Conservation (phyloP, 2,888 invertebrate species). For the Frankliniella fusca region DNA sequence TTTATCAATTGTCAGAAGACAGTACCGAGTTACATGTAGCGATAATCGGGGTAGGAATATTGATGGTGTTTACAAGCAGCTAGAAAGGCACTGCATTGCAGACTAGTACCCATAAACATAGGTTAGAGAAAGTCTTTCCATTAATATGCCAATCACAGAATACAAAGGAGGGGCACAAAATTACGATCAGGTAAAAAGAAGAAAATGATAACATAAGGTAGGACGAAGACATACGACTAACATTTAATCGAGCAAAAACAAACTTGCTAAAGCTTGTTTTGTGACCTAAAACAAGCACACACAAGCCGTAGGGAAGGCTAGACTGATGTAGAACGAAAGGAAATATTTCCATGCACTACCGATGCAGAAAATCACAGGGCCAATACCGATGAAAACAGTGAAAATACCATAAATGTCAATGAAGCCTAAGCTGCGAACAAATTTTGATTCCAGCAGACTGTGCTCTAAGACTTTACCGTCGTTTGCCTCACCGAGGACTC, state of each 20-base stretch:
- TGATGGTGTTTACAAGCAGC: neutral
- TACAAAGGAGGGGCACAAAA: neutral
- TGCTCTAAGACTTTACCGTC: neutral
- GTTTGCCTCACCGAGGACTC: neutral
- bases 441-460: neutral
- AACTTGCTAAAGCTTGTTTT: neutral
- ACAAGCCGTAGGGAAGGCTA: neutral
- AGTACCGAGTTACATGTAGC: too few species aligned
- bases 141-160: neutral
- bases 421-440: constrained; percentile 1
- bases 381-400: neutral
- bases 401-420: neutral
- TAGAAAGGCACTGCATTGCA: neutral
- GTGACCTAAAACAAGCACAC: neutral
- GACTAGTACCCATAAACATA: neutral
- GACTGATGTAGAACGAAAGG: too few species aligned
- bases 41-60: neutral
- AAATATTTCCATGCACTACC: too few species aligned
- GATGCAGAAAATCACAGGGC: too few species aligned
- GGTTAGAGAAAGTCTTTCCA: neutral
- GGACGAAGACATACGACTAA: too few species aligned
- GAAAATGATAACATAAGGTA: too few species aligned
- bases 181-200: neutral
- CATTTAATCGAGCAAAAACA: neutral
- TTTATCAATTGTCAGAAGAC: too few species aligned